Evolutionary conservation across 2,797 vertebrate species (phyloP), one percentile per base, ranked within the genome.

Genomic region (Girardinus metallicus): DNA sequence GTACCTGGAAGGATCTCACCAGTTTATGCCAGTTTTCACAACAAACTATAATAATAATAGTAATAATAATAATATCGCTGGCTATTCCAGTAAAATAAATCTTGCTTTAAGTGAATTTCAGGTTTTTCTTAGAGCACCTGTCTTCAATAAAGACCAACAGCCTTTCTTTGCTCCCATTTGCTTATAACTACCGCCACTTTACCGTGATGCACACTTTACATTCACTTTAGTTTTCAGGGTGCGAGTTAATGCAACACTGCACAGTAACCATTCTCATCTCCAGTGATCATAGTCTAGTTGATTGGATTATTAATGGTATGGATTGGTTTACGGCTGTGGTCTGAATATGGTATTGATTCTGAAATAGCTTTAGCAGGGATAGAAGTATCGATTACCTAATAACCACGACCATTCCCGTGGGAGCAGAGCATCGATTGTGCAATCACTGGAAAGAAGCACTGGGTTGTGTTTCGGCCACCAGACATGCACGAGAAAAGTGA

Each of bases 301-400:
- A 91, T 85, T 87, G 81, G 80, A 89, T 83, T 87, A 90, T 80
- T 86, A 87, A 86, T 86, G 79, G 55, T 74, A 90, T 85, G 53
- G 81, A 90, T 88, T 68, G 43, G 72, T 75, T 89, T 78, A 78
- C 77, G 77, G 83, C 82, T 90, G 51, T 83, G 80, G 90, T 90
- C 82, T 86, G 83, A 88, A 87, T 83, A 81, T 71, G 15, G 68
- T 82, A 93, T 92, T 83, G 92, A 93, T 91, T 80, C n/a, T 76
- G 74, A 85, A 89, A 86, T 83, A 88, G 86, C 80, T 87, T 82
- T 76, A 87, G 91, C 86, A 83, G 80, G 79, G 90, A 86, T 84
- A 47, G 83, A 21, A 44, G 39, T 91, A 94, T 93, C 81, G 93
- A 93, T 91, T 82, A 75, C 78, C 76, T 86, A 91, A 89, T 91